Evolutionary conservation across 1,140 invertebrate genomes (phyloP), one percentile per base, ranked within the genome.

Genomic region (Temnothorax curvispinosus): DNA sequence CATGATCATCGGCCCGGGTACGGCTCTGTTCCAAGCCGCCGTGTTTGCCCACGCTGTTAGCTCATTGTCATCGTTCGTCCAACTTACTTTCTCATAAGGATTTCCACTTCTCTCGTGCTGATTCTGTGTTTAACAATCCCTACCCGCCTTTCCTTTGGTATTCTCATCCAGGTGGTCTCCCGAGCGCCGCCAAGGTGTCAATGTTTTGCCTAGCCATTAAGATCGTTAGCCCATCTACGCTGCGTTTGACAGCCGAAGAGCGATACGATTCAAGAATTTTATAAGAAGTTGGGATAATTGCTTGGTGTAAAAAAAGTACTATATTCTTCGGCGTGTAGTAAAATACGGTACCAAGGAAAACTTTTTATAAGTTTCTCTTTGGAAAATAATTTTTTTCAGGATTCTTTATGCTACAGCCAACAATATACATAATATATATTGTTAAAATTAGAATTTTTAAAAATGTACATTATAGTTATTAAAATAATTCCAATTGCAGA

Each of bases 11-110:
- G 89, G 90, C 82, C 89, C 89, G 90, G 75, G 71, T 58, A 92
- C 92, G 91, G 90, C 93, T 94, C 90, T 94, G 92, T 93, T 76
- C 86, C 90, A 89, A 92, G 93, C 94, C 94, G 94, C 93, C 94
- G 90, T 95, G 93, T 95, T 95, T 95, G 91, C 93, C 74, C 86
- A 94, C 91, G 89, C 90, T 95, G 94, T 95, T 95, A 95, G 94
- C 94, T 94, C 94, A 93, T 93, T 95, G 94, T 95, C 94, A 93
- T 93, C 92, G 91, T 90, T 91, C 91, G 91, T 75, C 86, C 91
- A 93, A 93, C 93, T 94, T 94, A 93, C 93, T 92, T 94, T 92
- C 92, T 92, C 93, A 90, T 93, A 93, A 93, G 90, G 88, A 94
- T 89, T 86, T 90, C 88, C 82, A 89, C 82, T 87, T 85, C 85